phyloP scores from a whole-genome alignment of 2,797 vertebrate genomes.

The Acipenser transmontanus region DNA sequence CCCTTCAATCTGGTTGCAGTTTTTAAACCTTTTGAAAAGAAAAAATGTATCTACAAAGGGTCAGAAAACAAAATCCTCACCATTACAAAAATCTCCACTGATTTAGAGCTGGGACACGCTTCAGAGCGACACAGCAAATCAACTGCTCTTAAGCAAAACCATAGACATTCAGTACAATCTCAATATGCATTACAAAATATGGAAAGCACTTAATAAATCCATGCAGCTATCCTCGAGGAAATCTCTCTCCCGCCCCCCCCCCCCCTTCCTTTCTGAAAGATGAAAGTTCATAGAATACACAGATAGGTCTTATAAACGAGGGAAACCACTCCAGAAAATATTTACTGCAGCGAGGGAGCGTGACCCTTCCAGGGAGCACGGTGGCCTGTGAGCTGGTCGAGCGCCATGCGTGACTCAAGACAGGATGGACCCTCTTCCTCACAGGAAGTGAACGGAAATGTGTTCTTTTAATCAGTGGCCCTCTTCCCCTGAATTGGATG shows the following conservation, averaged over 20 bases:
- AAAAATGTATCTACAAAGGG: no score
- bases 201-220: no score
- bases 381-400: background rate
- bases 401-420: slow-evolving; percentile 22
- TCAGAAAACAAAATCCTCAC: no score
- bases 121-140: no score
- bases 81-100: no score
- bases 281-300: background rate
- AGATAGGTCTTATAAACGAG: slow-evolving; percentile 18
- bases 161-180: no score
- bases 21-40: no score
- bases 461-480: slow-evolving; percentile 25
- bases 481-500: background rate
- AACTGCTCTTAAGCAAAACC: no score
- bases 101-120: no score
- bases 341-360: slow-evolving; percentile 25
- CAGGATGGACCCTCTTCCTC: slow-evolving; percentile 29
- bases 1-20: no score
- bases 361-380: background rate
- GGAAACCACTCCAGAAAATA: slow-evolving; percentile 29
- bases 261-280: background rate
- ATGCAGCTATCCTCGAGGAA: no score
- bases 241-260: background rate
- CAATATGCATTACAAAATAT: no score
- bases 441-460: slow-evolving; percentile 29